Conservation (phyloP, 2,888 invertebrate genomes). For the Athalia circularis region DNA sequence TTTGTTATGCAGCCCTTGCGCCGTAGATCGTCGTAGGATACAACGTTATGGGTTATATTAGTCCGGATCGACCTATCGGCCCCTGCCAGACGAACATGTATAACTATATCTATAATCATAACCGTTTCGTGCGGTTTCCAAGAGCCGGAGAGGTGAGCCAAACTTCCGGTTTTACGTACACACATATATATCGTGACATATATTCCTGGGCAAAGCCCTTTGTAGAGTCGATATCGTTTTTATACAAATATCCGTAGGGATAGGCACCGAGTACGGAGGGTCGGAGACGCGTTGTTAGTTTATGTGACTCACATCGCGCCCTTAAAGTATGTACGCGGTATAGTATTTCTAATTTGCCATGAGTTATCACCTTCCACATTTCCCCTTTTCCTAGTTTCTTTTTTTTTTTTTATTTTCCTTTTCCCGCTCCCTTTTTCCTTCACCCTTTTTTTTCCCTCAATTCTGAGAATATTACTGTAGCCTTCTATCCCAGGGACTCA, state of each 20-base stretch:
- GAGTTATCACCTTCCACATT: too few species aligned
- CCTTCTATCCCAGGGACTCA: conserved; percentile 17
- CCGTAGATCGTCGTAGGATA: conserved; percentile 28
- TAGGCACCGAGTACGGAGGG: too few species aligned
- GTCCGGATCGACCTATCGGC: conserved; percentile 27
- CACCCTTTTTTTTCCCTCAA: not conserved
- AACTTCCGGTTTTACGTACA: conserved; percentile 34
- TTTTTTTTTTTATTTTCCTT: not conserved
- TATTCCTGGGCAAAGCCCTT: too few species aligned
- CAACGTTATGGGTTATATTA: conserved; percentile 41
- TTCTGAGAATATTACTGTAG: not conserved
- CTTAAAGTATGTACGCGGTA: not conserved
- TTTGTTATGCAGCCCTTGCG: conserved; percentile 36
- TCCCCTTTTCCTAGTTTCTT: not conserved
- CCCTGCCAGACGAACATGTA: not conserved
- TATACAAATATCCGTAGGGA: too few species aligned
- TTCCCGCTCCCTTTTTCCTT: not conserved
- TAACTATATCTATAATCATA: conserved; percentile 36
- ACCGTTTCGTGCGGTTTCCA: conserved; percentile 28
- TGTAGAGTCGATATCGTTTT: too few species aligned
- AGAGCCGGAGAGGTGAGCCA: conserved; percentile 27
- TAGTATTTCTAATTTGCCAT: conserved; percentile 8
- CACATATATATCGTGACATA: not conserved
- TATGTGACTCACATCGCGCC: too few species aligned
- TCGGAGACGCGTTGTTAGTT: too few species aligned